Base-by-base conservation (phyloP, 2,888 invertebrate genomes). In the Caenorhabditis sp. region DNA sequence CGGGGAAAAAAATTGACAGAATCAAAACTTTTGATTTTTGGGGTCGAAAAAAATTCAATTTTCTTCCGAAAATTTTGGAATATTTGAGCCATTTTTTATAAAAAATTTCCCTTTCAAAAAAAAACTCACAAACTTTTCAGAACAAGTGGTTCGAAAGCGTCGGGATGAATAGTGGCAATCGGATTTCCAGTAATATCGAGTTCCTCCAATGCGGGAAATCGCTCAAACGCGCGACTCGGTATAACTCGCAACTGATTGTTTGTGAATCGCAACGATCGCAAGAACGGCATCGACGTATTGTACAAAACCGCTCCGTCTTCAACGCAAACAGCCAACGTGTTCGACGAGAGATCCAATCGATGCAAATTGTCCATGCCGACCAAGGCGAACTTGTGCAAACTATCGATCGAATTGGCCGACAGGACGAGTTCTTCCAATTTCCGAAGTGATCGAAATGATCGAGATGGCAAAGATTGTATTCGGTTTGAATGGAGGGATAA, bases 261-360 rank as follows among this genome's bases (percentile, higher is more conserved):
- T 1, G 78, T 69, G 31, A 81, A 80, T 37, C 70, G 31, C 0
- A 81, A 60, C 19, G 66, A 77, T 54, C 71, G 59, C 8, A 83
- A 64, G 43, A 69, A 78, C 10, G 80, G 79, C 70, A 83, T 67
- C 5, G 79, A 80, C 1, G 81, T 81, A 62, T 83, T 80, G 61
- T 79, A 81, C 10, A 83, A 70, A 10, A 81, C 78, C 1, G 81
- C 77, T 50, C 79, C 81, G 51, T 83, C 83, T 68, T 83, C 83
- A 6, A 81, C 77, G 62, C 83, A 83, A 50, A 83, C 76, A 12
- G 83, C 83, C 54, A 83, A 53, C 8, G 74, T 70, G 60, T 83
- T 83, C 10, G 78, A 77, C 8, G 80, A 80, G 10, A 83, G 66
- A 66, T 83, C 83, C 5, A 69, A 55, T 36, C 61, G 8, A 37